These are phyloP conservation scores for Drosophila yooni DNA, from an alignment of 2,888 invertebrate genomes.

Conservation along the genomic window DNA sequence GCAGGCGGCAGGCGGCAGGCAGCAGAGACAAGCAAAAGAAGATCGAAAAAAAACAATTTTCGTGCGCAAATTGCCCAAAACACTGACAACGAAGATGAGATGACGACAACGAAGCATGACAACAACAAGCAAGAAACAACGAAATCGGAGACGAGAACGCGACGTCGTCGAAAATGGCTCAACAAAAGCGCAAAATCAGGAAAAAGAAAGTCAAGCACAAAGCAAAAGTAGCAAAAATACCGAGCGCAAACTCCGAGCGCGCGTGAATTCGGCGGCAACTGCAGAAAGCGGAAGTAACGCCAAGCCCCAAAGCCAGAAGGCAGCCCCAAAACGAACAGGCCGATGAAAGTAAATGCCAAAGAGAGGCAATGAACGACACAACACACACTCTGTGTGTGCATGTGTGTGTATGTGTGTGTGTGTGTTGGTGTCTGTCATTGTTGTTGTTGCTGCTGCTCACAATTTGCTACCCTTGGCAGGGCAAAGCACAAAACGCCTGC, in stretches of 20 bases:
- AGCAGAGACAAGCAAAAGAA: background rate
- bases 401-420: conserved; percentile 22
- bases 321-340: conserved; percentile 56
- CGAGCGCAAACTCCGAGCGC: conserved; percentile 72
- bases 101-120: conserved; percentile 5
- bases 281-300: conserved; percentile 52
- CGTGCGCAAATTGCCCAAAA: conserved; percentile 63
- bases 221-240: conserved; percentile 77
- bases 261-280: conserved; percentile 25
- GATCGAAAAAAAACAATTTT: conserved; percentile 33
- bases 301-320: conserved; percentile 48
- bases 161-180: conserved; percentile 54
- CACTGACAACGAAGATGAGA: conserved; percentile 48
- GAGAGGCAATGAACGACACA: conserved; percentile 48
- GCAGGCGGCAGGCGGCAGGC: background rate
- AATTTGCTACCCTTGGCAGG: conserved; percentile 79
- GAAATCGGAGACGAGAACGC: conserved; percentile 31
- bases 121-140: conserved; percentile 13
- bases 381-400: conserved; percentile 13
- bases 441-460: conserved; percentile 48
- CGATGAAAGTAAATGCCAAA: conserved; percentile 58
- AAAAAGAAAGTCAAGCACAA: conserved; percentile 69
- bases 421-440: conserved; percentile 32
- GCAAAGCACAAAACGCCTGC: conserved; percentile 21
- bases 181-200: conserved; percentile 77